These are phyloP conservation scores for Lycophotia porphyrea DNA, from an alignment of 2,888 invertebrate genomes.

Conservation along the genomic window DNA sequence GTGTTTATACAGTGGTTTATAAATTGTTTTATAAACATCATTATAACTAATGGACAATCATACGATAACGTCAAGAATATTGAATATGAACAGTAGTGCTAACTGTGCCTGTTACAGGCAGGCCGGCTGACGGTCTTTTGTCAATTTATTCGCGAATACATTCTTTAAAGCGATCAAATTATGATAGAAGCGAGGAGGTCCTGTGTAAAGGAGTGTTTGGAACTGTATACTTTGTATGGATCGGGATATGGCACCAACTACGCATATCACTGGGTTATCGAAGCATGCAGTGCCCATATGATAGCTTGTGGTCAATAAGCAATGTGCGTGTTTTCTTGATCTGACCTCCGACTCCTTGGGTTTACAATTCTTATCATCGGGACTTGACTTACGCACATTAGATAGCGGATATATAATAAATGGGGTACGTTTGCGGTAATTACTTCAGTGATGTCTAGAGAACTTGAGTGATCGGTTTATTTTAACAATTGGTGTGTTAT, in stretches of 20 bases:
- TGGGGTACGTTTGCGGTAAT: conserved; percentile 84
- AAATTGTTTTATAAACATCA: conserved; percentile 82
- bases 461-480: conserved; percentile 73
- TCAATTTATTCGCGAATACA: conserved; percentile 52
- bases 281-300: conserved; percentile 83
- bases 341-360: conserved; percentile 81
- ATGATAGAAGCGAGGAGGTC: conserved; percentile 58
- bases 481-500: conserved; percentile 70
- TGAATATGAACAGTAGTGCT: conserved; percentile 70
- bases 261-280: conserved; percentile 83
- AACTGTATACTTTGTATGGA: conserved; percentile 71
- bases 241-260: conserved; percentile 78
- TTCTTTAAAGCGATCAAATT: conserved; percentile 38
- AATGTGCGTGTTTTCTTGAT: conserved; percentile 82
- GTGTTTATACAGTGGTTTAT: conserved; percentile 71
- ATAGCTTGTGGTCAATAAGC: conserved; percentile 82
- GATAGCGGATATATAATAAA: conserved; percentile 89
- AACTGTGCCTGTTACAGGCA: conserved; percentile 65
- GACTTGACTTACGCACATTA: conserved; percentile 83
- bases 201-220: conserved; percentile 67
- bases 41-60: conserved; percentile 78
- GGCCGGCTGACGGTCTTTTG: conserved; percentile 40
- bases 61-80: conserved; percentile 79
- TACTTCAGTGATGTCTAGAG: conserved; percentile 81
- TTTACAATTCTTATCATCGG: conserved; percentile 81